Evolutionary conservation across 2,888 invertebrate species (phyloP), one percentile per base, ranked within the genome.

Genomic region (Drosophila neotestacea): DNA sequence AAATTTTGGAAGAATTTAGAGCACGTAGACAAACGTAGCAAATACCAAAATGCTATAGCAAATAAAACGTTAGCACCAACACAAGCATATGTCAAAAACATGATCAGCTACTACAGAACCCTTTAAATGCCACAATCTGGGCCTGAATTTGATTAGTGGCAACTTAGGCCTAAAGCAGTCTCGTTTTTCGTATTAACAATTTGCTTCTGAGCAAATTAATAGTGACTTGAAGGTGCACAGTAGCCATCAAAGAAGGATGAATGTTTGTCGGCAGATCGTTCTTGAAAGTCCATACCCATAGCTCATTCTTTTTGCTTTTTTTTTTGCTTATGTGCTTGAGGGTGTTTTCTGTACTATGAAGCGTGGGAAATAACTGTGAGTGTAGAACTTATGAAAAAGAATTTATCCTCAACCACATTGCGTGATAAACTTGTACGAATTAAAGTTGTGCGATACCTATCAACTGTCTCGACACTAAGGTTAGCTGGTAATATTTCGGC

Each of bases 301-400:
- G 46, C 55, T 16, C 22, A 22, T 22, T 22, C 22, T 44, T 36
- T 4, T 22, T 52, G 59, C 50, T 50, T 36, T 65, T 30, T 32
- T 52, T 58, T 56, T 55, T 58, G n/a, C 42, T 50, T 39, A 64
- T 59, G 50, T 44, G 82, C 73, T 89, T 76, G 79, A 70, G 67
- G 79, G 76, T 71, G 70, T 68, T 70, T 75, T 69, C 27, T 46
- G 46, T 47, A 47, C 54, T 60, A 60, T 68, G 59, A 59, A 83
- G 71, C 89, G 84, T 84, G 84, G 89, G 84, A 89, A 79, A 69
- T 70, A 38, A 46, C 41, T 72, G 34, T 52, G 32, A 47, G 52
- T 42, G 65, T 64, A 41, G 48, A 46, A 42, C 44, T 48, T 54
- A 16, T 42, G 22, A 47, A 47, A 46, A 28, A 47, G 27, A 11